phyloP scores from a whole-genome alignment of 2,797 vertebrate species.

The Vireo griseus region DNA sequence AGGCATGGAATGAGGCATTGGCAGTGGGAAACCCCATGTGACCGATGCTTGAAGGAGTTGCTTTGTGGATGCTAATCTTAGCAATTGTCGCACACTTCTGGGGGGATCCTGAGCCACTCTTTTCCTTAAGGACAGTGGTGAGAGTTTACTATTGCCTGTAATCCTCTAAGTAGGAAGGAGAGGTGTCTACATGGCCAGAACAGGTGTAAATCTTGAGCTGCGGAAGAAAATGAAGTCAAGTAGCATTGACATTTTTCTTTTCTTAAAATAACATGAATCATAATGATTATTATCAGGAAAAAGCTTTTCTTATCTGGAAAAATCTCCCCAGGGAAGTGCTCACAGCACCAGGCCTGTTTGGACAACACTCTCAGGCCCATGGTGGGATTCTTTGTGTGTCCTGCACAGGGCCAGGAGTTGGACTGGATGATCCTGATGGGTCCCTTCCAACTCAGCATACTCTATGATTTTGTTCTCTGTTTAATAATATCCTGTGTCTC shows the following conservation, averaged over 20 bases:
- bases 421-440: neutral
- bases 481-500: neutral
- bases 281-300: neutral
- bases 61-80: neutral
- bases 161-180: neutral
- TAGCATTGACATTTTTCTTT: neutral
- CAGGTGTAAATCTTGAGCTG: neutral
- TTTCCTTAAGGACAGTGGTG: neutral
- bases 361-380: fast-evolving
- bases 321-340: neutral
- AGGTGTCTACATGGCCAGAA: neutral
- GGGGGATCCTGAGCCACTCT: neutral
- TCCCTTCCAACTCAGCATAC: neutral
- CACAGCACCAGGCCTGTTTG: neutral
- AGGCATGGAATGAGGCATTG: neutral
- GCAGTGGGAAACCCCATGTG: neutral
- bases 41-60: neutral
- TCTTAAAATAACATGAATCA: neutral
- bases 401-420: neutral
- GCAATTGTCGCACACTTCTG: neutral
- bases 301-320: neutral
- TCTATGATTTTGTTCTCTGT: neutral
- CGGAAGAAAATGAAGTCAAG: neutral
- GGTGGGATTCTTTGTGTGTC: neutral
- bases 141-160: neutral